Evolutionary conservation across 2,888 invertebrate genomes (phyloP).

Genomic region (Willowsia nigromaculata): DNA sequence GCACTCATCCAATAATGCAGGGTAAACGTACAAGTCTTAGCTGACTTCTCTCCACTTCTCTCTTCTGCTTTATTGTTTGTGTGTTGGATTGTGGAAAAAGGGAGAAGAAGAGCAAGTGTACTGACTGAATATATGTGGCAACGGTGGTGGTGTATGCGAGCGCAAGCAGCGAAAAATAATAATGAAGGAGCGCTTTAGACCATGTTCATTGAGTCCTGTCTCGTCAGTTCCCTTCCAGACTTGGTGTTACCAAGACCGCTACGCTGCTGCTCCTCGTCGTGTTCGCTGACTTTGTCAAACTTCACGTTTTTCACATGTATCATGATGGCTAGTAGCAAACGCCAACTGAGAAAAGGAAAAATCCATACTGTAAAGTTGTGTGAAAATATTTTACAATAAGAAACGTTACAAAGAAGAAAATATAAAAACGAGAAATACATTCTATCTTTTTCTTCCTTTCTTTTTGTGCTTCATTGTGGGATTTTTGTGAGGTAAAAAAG

Average conservation of each 20-base stretch:
- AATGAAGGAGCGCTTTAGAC: conserved; percentile 34
- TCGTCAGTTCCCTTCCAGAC: conserved; percentile 74
- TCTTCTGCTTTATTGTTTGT: too few relatives aligned
- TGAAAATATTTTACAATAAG: not conserved
- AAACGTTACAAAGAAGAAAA: not conserved
- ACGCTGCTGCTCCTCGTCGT: conserved; percentile 51
- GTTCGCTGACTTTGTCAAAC: not conserved
- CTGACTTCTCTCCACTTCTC: not conserved
- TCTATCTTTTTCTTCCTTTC: not conserved
- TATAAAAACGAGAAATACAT: not conserved
- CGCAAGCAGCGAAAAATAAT: not conserved
- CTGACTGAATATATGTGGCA: not conserved
- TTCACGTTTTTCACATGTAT: not conserved
- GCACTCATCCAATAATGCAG: not conserved
- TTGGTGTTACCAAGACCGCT: conserved; percentile 63
- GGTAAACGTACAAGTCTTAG: not conserved
- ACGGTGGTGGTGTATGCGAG: not conserved
- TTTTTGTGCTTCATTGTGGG: not conserved
- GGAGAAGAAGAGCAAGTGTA: not conserved
- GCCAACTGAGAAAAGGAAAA: not conserved
- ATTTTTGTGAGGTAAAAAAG: not conserved
- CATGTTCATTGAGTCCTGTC: conserved; percentile 48
- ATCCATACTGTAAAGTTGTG: not conserved
- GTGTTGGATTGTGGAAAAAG: not conserved
- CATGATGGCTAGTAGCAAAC: not conserved